Conservation (phyloP, 2,113 vertebrate species). For the Melanotaenia duboulayi region DNA sequence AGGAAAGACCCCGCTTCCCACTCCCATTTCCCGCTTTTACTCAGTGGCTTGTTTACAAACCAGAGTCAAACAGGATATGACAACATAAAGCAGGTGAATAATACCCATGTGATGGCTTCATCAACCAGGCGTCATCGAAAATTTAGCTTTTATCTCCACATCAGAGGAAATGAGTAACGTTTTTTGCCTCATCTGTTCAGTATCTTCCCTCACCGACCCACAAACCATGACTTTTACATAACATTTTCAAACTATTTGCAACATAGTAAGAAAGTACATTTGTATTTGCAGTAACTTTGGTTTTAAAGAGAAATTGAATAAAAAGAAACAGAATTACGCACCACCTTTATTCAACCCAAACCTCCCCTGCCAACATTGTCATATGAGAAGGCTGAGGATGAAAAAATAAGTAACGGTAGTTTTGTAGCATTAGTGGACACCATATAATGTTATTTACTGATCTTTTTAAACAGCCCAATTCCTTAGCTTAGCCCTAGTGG, state of each 20-base stretch:
- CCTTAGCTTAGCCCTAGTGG: no score
- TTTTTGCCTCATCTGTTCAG: conserved; percentile 4
- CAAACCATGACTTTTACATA: not conserved
- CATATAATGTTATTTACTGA: no score
- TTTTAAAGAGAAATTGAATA: not conserved
- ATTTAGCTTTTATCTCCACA: conserved; percentile 25
- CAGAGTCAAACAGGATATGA: conserved; percentile 72
- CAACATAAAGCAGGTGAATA: conserved; percentile 70
- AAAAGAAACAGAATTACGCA: not conserved
- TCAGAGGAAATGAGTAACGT: conserved; percentile 20
- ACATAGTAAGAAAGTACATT: not conserved
- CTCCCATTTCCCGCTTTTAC: conserved; percentile 59
- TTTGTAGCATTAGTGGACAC: no score
- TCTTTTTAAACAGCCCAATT: no score
- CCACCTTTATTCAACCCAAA: not conserved
- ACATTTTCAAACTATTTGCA: not conserved
- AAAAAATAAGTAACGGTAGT: not conserved
- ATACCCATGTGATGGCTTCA: conserved; percentile 29
- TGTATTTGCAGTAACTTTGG: not conserved
- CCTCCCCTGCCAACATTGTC: not conserved
- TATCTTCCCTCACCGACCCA: not conserved
- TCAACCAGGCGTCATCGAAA: conserved; percentile 46
- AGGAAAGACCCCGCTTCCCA: conserved; percentile 33
- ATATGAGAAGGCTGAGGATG: not conserved
- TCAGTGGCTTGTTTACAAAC: conserved; percentile 72